Base-by-base conservation (phyloP, 2,888 invertebrate genomes). In the Tenodera sinensis region DNA sequence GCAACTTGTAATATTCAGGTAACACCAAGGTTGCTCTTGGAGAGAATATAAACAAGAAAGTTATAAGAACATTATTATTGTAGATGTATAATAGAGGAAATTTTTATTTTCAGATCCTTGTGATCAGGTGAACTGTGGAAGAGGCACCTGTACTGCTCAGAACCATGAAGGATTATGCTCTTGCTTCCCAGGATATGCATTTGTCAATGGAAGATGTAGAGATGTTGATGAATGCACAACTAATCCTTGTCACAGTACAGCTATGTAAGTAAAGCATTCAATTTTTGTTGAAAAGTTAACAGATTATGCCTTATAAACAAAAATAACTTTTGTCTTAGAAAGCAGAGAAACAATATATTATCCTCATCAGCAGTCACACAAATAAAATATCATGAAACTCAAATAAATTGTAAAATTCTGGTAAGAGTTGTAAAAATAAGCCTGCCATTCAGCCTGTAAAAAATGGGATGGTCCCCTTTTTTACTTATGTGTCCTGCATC, bases 211-310 rank as follows among this genome's bases (percentile, higher is more conserved):
- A 88, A 94, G 94, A 89, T 98, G 98, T 92, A 94, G 95, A 91
- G 98, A 98, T 93, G 94, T 97, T 86, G 95, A 98, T 92, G 98
- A 98, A 93, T 98, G 98, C 92, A 91, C 94, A 30, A 93, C 94
- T 25, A 96, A 96, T 91, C 98, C 98, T 83, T 98, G 98, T 92
- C 97, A 98, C 91, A 92, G 95, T 47, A 96, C 97, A 90, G 97
- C 98, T 25, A 94, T 95, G 92, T 95, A 93, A 93, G 93, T 93
- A 81, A 54, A 87, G 12, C 12, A 20, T 28, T 34, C 25, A 88
- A 28, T 28, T 28, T 88, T 20, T 71, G 82, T 90, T 34, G n/a
- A 81, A 28, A 83, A 30, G 4, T 8, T 28, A 83, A 30, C 12
- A 84, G 27, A 34, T 7, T 90, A 84, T 82, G 30, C 3, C 3